Evolutionary conservation across 2,797 vertebrate species (phyloP), one percentile per base, ranked within the genome.

Genomic region (Sparidentex hasta): DNA sequence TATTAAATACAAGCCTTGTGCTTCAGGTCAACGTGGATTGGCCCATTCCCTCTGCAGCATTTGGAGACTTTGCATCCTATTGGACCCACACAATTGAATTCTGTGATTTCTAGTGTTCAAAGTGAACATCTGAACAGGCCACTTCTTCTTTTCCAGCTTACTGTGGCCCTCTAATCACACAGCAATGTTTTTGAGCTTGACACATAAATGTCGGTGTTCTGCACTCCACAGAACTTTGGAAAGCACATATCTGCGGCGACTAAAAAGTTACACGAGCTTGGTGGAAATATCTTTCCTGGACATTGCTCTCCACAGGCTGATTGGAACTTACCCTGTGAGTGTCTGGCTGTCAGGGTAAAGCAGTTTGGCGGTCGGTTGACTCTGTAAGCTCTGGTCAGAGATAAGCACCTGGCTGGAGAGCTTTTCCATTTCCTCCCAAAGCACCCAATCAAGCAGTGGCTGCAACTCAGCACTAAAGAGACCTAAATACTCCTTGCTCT

Each of bases 401-500:
- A 95, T 94, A 93, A 94, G 93, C 92, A 95, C 94, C 93, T 93
- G 94, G 92, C 81, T 81, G 84, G 84, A 93, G 91, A 93, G 93
- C 86, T 93, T 94, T 92, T 94, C 88, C 90, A 89, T 91, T 93
- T 93, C 87, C 78, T 87, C 84, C 88, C 81, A 90, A 93, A 92
- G 90, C 83, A 82, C 79, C 89, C 93, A 94, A 90, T 93, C 87
- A 92, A 91, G 86, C 87, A 70, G 83, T 78, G 88, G 76, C 85
- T 90, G 78, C 78, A 87, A 90, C 78, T 94, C 88, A 50, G 90
- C 85, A 90, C 80, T 90, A 88, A 91, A 91, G 90, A 91, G 88
- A 86, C 78, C 90, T 86, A 92, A 93, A 92, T 91, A 92, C 89
- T 83, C 59, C 74, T 67, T 21, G 17, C 67, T 83, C 71, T 82